Percentiles rank a stretch among this genome's conserved stretches.
These are phyloP conservation scores for Sarcophaga subvicina DNA, from an alignment of 2,888 invertebrate species.

Conservation along the genomic window DNA sequence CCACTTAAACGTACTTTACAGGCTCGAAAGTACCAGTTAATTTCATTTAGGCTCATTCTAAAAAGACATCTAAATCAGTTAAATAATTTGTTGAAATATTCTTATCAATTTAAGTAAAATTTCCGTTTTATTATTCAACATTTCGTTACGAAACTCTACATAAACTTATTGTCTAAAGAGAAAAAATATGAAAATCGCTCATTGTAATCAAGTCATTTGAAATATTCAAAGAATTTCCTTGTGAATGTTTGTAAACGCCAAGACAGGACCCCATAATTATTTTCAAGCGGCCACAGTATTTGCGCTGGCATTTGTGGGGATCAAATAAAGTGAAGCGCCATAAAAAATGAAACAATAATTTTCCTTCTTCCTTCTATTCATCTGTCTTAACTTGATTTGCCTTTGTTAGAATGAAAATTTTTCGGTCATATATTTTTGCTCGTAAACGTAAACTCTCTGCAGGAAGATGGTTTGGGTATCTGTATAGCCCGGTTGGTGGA, in stretches of 20 bases:
- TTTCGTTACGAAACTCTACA: too few species aligned
- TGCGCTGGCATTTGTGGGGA: background rate
- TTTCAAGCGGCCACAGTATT: background rate
- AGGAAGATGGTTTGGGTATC: background rate
- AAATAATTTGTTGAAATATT: too few species aligned
- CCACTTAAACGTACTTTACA: too few species aligned
- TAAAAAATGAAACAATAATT: slow-evolving; percentile 23
- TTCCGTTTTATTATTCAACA: too few species aligned
- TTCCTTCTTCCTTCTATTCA: slow-evolving; percentile 20
- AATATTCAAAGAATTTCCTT: background rate
- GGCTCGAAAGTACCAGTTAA: too few species aligned
- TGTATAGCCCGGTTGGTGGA: background rate
- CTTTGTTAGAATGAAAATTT: slow-evolving; percentile 7
- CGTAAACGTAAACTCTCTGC: background rate
- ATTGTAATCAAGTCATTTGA: background rate
- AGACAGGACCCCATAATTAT: background rate
- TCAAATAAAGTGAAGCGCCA: background rate
- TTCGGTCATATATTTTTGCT: background rate
- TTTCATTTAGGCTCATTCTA: too few species aligned
- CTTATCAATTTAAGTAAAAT: too few species aligned
- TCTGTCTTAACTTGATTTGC: slow-evolving; percentile 30
- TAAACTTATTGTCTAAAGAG: too few species aligned
- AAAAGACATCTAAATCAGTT: too few species aligned
- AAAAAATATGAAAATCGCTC: background rate
- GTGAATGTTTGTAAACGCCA: background rate